Conservation (phyloP, 2,888 invertebrate genomes). For the Drosophila melanocephala region DNA sequence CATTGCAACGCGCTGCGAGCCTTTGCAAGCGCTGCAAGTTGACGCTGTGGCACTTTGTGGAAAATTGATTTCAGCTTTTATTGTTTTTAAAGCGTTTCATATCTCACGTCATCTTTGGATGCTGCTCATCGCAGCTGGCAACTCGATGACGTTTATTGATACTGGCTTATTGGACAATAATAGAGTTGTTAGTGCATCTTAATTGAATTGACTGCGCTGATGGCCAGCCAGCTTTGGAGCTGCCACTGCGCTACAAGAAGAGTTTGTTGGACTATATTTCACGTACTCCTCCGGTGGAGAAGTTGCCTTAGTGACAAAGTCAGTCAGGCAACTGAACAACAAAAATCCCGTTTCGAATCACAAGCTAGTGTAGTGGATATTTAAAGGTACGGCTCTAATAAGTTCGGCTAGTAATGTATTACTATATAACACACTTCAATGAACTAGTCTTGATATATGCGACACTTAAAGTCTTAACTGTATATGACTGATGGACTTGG, state of each 20-base stretch:
- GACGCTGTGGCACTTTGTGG: conserved; percentile 51
- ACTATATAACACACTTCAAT: not conserved
- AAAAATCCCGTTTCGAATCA: not conserved
- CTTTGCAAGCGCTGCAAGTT: conserved; percentile 19
- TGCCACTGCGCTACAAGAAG: not conserved
- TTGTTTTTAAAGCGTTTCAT: conserved; percentile 70
- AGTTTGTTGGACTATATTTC: not conserved
- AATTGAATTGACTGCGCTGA: conserved; percentile 63
- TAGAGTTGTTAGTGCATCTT: conserved; percentile 80
- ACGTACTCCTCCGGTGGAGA: not conserved
- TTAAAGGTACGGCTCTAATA: not conserved
- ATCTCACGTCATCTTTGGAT: conserved; percentile 71
- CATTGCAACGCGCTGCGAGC: conserved; percentile 44
- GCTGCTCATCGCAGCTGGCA: conserved; percentile 43
- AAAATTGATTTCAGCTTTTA: conserved; percentile 78
- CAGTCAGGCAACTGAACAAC: not conserved
- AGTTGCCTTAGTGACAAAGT: not conserved
- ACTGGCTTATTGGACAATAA: conserved; percentile 69
- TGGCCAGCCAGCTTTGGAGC: not conserved
- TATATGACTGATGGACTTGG: not conserved
- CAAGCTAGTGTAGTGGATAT: no score
- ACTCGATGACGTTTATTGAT: conserved; percentile 69
- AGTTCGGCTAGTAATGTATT: not conserved
- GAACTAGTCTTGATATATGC: not conserved
- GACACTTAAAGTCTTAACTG: not conserved